Conservation (phyloP, 2,888 invertebrate genomes). For the Heliconius ethilla region DNA sequence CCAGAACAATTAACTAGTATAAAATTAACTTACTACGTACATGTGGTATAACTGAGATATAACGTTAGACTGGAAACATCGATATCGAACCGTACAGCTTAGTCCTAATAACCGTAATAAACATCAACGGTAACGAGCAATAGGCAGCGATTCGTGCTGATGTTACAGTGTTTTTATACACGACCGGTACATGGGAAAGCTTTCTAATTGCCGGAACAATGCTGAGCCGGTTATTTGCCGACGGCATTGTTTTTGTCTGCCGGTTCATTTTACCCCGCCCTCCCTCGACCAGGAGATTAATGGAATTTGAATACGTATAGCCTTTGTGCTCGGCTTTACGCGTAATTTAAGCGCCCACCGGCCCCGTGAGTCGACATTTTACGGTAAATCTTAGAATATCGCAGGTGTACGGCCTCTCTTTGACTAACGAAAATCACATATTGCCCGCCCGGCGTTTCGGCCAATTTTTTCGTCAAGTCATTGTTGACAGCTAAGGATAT, state of each 20-base stretch:
- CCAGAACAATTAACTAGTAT: not conserved
- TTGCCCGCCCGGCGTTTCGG: conserved; percentile 48
- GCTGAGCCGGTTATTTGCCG: conserved; percentile 82
- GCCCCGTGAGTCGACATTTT: conserved; percentile 76
- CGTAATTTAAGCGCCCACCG: conserved; percentile 79
- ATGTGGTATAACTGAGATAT: not conserved
- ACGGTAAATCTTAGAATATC: conserved; percentile 68
- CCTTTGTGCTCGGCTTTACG: conserved; percentile 81
- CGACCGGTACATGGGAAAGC: conserved; percentile 82
- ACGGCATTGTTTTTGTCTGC: conserved; percentile 82
- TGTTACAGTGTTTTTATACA: conserved; percentile 82
- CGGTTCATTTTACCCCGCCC: conserved; percentile 80
- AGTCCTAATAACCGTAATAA: conserved; percentile 81
- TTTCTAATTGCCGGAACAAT: conserved; percentile 83
- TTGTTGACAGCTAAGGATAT: conserved; percentile 53
- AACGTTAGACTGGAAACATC: conserved; percentile 63
- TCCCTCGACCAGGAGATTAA: conserved; percentile 77
- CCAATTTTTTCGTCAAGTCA: conserved; percentile 54
- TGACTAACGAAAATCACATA: conserved; percentile 64
- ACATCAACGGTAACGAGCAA: conserved; percentile 81
- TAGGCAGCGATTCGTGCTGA: conserved; percentile 81
- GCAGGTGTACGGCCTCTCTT: conserved; percentile 64
- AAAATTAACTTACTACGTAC: not conserved
- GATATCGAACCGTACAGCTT: conserved; percentile 75
- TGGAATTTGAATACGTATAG: conserved; percentile 82